phyloP scores from a whole-genome alignment of 2,113 vertebrate species.

The Gymnogyps californianus region DNA sequence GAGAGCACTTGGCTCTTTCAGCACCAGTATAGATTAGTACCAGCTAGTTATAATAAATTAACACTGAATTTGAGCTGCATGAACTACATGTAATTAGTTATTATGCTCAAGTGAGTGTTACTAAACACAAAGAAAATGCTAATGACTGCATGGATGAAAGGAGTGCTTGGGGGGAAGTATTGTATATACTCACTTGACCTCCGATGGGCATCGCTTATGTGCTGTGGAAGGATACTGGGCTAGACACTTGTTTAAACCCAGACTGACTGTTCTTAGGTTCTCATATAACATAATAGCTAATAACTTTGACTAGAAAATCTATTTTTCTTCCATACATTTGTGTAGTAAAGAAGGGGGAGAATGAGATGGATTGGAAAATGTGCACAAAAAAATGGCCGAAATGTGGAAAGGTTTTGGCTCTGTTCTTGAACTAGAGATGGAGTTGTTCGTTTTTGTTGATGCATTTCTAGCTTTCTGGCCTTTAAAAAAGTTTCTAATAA shows the following conservation, averaged over 20 bases:
- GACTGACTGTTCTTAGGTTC: not conserved
- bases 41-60: not conserved
- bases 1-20: not conserved
- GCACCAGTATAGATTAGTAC: not conserved
- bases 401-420: not conserved
- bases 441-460: conserved; percentile 14
- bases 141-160: not conserved
- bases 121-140: not conserved
- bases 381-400: not conserved
- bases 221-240: not conserved
- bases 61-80: not conserved
- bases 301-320: not conserved
- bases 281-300: not conserved
- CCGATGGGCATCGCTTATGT: not conserved
- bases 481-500: conserved; percentile 55
- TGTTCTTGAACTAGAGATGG: not conserved
- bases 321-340: not conserved
- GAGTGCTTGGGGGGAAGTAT: not conserved
- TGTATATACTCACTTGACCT: not conserved
- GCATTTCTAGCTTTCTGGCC: conserved; percentile 28
- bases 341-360: not conserved
- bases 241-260: not conserved
- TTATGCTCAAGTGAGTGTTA: not conserved
- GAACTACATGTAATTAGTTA: not conserved
- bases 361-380: not conserved